A percentile compares a stretch with the other conserved stretches of the same genome.
Evolutionary conservation across 2,888 invertebrate species (phyloP).

Genomic region (Sphaerophoria taeniata): DNA sequence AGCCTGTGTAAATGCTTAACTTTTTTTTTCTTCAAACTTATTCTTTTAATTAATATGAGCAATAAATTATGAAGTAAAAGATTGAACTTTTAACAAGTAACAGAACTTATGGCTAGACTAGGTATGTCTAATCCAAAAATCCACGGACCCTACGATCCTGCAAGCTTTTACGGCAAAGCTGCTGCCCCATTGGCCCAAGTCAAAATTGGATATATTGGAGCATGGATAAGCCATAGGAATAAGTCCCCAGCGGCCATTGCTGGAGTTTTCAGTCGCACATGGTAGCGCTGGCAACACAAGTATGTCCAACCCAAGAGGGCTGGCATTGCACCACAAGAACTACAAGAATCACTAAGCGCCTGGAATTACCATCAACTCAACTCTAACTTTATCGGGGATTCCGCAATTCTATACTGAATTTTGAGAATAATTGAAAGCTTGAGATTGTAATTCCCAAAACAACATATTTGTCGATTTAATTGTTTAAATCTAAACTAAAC

Average conservation of each 20-base stretch:
- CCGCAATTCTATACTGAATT: constrained; percentile 29
- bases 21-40: too few species aligned
- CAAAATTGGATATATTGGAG: constrained; percentile 92
- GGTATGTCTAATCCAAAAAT: constrained; percentile 93
- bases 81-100: too few species aligned
- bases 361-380: constrained; percentile 85
- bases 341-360: constrained; percentile 92
- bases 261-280: constrained; percentile 90
- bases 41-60: too few species aligned
- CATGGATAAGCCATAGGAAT: constrained; percentile 94
- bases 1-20: too few species aligned
- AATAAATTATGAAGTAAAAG: too few species aligned
- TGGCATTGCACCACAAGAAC: constrained; percentile 90
- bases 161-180: constrained; percentile 97
- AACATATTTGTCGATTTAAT: constrained; percentile 45
- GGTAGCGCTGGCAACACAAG: constrained; percentile 97
- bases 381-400: neutral
- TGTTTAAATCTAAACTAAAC: too few species aligned
- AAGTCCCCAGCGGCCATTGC: constrained; percentile 88
- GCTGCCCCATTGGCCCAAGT: constrained; percentile 95
- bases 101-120: too few species aligned
- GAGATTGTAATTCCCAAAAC: constrained; percentile 54
- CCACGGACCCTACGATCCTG: constrained; percentile 97
- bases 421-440: constrained; percentile 12
- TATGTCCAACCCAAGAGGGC: constrained; percentile 90